Percentiles rank a stretch among this genome's conserved stretches.
Conservation (phyloP, 2,113 vertebrate species). For the Sorex fumeus region DNA sequence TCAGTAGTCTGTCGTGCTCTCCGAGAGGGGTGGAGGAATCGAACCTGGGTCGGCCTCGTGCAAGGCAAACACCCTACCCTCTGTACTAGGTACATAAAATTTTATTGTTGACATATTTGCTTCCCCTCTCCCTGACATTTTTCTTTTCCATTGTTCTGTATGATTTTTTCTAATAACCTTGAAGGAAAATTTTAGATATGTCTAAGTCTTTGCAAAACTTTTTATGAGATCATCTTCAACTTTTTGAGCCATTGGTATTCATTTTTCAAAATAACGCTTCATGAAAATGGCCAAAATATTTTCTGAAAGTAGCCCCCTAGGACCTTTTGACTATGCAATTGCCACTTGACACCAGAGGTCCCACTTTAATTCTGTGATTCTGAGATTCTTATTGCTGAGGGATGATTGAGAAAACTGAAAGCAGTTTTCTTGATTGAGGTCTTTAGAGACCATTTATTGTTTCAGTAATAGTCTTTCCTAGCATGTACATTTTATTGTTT, state of each 20-base stretch:
- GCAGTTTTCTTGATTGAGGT: conserved; percentile 48
- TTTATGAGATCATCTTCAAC: conserved; percentile 46
- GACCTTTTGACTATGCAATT: not conserved
- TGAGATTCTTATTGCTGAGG: conserved; percentile 37
- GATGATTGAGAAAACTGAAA: conserved; percentile 52
- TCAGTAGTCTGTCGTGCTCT: too few relatives aligned
- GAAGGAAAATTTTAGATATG: conserved; percentile 52
- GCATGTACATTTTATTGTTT: not conserved
- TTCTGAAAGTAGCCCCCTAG: conserved; percentile 13
- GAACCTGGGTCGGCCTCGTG: too few relatives aligned
- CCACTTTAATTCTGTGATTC: conserved; percentile 57
- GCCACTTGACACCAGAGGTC: conserved; percentile 10
- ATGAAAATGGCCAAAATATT: conserved; percentile 60
- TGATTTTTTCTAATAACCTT: conserved; percentile 29
- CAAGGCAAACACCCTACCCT: too few relatives aligned
- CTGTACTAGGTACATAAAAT: too few relatives aligned
- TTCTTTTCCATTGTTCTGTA: not conserved
- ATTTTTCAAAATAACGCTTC: conserved; percentile 53
- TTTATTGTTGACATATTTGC: not conserved
- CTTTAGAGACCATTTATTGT: conserved; percentile 51
- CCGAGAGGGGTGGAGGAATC: too few relatives aligned
- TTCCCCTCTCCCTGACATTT: not conserved
- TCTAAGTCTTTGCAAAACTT: conserved; percentile 33
- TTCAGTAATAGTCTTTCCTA: conserved; percentile 1
- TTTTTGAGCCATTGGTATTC: conserved; percentile 55